Percentiles rank a stretch among this genome's conserved stretches.
Evolutionary conservation across 2,888 invertebrate species (phyloP).

Genomic region (Drosophila siamana): DNA sequence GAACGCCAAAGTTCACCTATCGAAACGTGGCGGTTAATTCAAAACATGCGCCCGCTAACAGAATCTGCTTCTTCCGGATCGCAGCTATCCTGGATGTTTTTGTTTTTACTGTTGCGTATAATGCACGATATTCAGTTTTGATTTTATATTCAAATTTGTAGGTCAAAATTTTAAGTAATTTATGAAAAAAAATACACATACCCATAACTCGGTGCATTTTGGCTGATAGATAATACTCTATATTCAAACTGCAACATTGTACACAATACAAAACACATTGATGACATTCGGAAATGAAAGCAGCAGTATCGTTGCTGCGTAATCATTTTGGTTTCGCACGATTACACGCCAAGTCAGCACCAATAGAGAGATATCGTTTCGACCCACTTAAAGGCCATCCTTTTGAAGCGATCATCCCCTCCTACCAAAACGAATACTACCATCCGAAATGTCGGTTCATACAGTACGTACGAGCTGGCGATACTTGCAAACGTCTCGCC

Average conservation of each 20-base stretch:
- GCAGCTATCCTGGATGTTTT: constrained; percentile 6
- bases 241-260: constrained; percentile 29
- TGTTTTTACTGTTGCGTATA: background rate
- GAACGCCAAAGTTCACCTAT: background rate
- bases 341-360: constrained; percentile 26
- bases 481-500: constrained; percentile 88
- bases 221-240: constrained; percentile 4
- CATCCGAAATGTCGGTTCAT: constrained; percentile 87
- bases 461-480: constrained; percentile 88
- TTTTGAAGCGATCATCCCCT: constrained; percentile 9
- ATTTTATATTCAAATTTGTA: constrained; percentile 24
- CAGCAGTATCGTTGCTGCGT: constrained; percentile 56
- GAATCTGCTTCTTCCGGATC: background rate
- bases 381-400: background rate
- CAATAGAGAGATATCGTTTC: constrained; percentile 25
- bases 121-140: constrained; percentile 7
- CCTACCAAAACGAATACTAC: constrained; percentile 12
- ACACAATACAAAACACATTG: constrained; percentile 3
- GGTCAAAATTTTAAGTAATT: constrained; percentile 5
- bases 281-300: constrained; percentile 46
- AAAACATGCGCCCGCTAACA: background rate
- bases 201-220: constrained; percentile 13
- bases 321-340: constrained; percentile 42
- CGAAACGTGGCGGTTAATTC: background rate
- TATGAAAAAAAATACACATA: background rate